Conservation (phyloP, 2,113 vertebrate genomes). For the Saimiri boliviensis region DNA sequence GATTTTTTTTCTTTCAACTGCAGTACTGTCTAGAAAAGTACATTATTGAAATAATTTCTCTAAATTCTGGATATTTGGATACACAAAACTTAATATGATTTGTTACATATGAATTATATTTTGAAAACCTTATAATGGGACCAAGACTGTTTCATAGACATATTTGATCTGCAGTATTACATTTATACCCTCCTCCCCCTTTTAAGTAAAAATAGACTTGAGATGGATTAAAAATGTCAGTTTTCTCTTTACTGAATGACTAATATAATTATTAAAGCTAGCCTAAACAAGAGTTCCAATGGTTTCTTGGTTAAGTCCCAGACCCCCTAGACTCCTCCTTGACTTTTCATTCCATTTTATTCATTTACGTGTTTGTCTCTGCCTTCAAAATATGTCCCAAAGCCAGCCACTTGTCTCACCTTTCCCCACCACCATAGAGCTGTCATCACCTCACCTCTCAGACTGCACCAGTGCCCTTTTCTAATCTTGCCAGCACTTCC, state of each 20-base stretch:
- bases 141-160: not conserved
- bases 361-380: not conserved
- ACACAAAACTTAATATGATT: not conserved
- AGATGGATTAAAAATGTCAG: not conserved
- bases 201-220: not conserved
- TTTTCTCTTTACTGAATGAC: not conserved
- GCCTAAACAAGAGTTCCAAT: not conserved
- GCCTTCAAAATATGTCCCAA: not conserved
- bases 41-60: not conserved
- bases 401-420: not conserved
- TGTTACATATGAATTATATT: not conserved
- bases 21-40: not conserved
- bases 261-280: not conserved
- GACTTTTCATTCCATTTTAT: not conserved
- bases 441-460: fast-evolving
- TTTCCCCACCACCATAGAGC: fast-evolving
- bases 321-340: not conserved
- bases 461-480: not conserved
- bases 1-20: not conserved
- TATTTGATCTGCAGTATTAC: not conserved
- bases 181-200: not conserved
- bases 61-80: not conserved
- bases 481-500: fast-evolving
- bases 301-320: not conserved
- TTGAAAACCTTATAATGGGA: not conserved